Percentiles rank a stretch among this genome's conserved stretches.
Conservation (phyloP, 2,113 vertebrate genomes). For the Solea solea region DNA sequence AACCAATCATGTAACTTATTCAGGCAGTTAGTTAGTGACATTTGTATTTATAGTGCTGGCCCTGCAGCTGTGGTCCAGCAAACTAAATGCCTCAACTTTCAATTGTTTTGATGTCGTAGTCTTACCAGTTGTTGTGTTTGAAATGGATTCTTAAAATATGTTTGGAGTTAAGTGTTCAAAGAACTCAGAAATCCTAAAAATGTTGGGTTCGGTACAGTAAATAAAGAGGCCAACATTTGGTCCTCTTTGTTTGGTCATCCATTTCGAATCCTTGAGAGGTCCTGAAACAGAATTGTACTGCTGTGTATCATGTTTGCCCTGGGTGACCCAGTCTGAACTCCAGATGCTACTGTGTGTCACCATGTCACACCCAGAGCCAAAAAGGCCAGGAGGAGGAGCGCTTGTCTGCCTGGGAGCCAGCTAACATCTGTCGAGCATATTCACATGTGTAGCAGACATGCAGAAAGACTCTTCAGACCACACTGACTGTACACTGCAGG, state of each 20-base stretch:
- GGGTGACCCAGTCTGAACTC: slow-evolving; percentile 77
- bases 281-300: slow-evolving; percentile 36
- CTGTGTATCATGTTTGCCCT: slow-evolving; percentile 62
- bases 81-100: slow-evolving; percentile 6
- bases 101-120: slow-evolving; percentile 11
- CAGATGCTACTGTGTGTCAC: slow-evolving; percentile 82
- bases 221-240: slow-evolving; percentile 4
- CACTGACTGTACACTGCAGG: slow-evolving; percentile 61
- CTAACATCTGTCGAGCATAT: slow-evolving; percentile 83
- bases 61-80: neutral
- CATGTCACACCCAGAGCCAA: slow-evolving; percentile 75
- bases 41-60: neutral
- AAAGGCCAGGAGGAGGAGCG: slow-evolving; percentile 69
- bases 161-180: slow-evolving; percentile 8
- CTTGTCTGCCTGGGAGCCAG: slow-evolving; percentile 72
- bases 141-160: slow-evolving; percentile 8
- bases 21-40: neutral
- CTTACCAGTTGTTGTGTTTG: slow-evolving; percentile 3
- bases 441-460: slow-evolving; percentile 73
- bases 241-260: slow-evolving; percentile 4
- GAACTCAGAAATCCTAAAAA: slow-evolving; percentile 1
- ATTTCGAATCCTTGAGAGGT: slow-evolving; percentile 40
- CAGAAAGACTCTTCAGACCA: slow-evolving; percentile 63
- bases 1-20: neutral
- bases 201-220: neutral